Conservation (phyloP, 2,797 vertebrate genomes). For the Lophotriccus pileatus region DNA sequence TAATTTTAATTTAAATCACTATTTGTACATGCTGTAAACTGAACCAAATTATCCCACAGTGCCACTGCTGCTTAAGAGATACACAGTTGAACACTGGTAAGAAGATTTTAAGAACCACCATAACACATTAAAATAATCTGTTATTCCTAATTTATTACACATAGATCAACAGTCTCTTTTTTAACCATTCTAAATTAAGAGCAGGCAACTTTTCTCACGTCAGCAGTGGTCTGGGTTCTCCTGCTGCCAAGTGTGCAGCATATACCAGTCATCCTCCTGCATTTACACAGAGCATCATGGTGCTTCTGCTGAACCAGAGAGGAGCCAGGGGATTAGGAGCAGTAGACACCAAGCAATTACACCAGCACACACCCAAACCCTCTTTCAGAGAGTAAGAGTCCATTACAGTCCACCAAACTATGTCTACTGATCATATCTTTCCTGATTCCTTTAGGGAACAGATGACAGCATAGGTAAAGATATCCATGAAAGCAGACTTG, state of each 20-base stretch:
- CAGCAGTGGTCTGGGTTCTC: background rate
- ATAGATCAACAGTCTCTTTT: background rate
- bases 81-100: background rate
- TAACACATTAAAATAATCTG: background rate
- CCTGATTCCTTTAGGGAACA: background rate
- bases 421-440: background rate
- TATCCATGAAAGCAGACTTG: background rate
- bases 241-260: background rate
- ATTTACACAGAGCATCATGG: background rate
- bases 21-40: background rate
- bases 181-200: background rate
- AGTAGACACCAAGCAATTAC: background rate
- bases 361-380: background rate
- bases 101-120: background rate
- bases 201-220: background rate
- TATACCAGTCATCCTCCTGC: background rate
- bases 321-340: background rate
- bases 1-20: background rate
- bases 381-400: background rate
- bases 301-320: background rate
- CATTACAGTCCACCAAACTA: background rate
- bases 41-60: background rate
- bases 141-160: background rate
- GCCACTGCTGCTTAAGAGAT: background rate
- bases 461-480: background rate